Evolutionary conservation across 2,113 vertebrate species (phyloP), one percentile per base, ranked within the genome.

Genomic region (Serinus canaria): DNA sequence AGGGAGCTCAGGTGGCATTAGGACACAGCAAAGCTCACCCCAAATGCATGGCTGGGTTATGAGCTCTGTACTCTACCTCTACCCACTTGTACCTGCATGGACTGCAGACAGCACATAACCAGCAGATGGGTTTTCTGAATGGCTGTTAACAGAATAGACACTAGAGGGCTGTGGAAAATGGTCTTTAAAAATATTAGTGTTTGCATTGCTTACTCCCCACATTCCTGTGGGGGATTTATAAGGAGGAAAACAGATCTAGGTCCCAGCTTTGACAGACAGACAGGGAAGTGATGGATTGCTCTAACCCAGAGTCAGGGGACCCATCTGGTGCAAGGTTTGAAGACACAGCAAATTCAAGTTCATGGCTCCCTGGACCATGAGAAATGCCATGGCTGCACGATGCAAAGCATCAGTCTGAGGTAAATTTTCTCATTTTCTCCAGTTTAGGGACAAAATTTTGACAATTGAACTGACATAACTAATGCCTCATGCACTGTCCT

Each of bases 161-260:
- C 92, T 87, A 94, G 95, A 72, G 87, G 90, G 90, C 90, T 85
- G 66, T 69, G 92, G 49, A 56, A 89, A 96, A 82, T 30, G 62
- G 31, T 44, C 49, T 91, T 78, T 20, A n/a, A 91, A 83, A 75
- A 64, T 18, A 56, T 17, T 47, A 31, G 8, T 21, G 62, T 31
- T 64, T 37, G 35, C n/a, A 9, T 5, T 31, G 44, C 55, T 93
- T 44, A 4, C 37, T 78, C 27, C 44, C 6, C 11, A 10, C 15
- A 10, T 80, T 85, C 47, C 78, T 80, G 25, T 43, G 55, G 47
- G 7, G 25, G 13, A 49, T 27, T 72, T 69, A 7, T 1, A 49
- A 86, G 3, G 13, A 11, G 7, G 4, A 68, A 27, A 68, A 60
- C 24, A 31, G 47, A 16, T 69, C 72, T 44, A 37, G 41, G 21